Percentiles rank a stretch among this genome's conserved stretches.
Evolutionary conservation across 2,888 invertebrate genomes (phyloP).

Genomic region (Melolontha melolontha): DNA sequence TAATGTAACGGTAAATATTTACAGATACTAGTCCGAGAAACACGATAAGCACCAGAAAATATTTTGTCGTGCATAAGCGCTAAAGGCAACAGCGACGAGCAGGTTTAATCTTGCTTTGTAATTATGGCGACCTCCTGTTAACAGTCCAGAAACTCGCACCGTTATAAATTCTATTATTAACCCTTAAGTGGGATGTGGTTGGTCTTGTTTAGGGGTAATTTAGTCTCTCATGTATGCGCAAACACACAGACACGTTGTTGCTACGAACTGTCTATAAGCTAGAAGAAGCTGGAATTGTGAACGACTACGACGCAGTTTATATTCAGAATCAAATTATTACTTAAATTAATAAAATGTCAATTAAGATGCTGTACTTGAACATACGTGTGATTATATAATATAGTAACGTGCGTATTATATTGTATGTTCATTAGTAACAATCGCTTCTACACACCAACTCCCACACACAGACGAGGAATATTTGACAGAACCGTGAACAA

Average conservation of each 20-base stretch:
- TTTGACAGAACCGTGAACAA: too few species aligned
- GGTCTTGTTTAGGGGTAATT: conserved; percentile 19
- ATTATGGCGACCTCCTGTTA: not conserved
- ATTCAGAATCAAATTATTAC: too few species aligned
- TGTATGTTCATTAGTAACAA: too few species aligned
- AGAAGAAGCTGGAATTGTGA: too few species aligned
- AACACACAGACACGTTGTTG: not conserved
- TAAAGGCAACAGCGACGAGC: not conserved
- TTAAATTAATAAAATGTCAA: too few species aligned
- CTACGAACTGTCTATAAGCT: too few species aligned
- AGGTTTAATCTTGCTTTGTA: conserved; percentile 4
- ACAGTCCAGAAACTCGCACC: not conserved
- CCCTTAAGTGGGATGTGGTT: conserved; percentile 25
- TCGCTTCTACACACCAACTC: too few species aligned
- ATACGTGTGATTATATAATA: too few species aligned
- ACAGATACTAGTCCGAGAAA: conserved; percentile 26
- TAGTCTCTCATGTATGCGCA: conserved; percentile 19
- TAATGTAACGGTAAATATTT: conserved; percentile 36
- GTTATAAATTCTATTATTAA: conserved; percentile 24
- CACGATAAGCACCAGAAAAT: conserved; percentile 17
- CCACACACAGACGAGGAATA: too few species aligned
- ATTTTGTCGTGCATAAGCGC: not conserved
- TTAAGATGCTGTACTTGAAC: too few species aligned
- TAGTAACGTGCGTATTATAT: too few species aligned
- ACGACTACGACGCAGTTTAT: too few species aligned